Percentiles rank a stretch among this genome's conserved stretches.
Evolutionary conservation across 2,888 invertebrate species (phyloP).

Genomic region (Cosmorhoe ocellata): DNA sequence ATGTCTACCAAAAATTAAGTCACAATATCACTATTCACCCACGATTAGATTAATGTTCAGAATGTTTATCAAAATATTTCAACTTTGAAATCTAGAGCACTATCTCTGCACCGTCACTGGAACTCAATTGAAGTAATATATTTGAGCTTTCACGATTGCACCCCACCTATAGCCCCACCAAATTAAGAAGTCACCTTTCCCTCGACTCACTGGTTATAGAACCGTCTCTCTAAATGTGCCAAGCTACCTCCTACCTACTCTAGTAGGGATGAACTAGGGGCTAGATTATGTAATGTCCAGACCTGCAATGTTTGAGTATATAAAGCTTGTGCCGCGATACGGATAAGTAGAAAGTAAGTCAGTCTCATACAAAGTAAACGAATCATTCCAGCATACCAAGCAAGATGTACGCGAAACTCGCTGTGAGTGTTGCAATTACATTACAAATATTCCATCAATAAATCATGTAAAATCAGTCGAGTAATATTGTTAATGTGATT

Average conservation of each 20-base stretch:
- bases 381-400: conserved; percentile 72
- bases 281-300: conserved; percentile 68
- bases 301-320: conserved; percentile 60
- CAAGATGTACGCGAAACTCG: conserved; percentile 79
- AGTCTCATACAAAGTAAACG: conserved; percentile 60
- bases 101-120: background rate
- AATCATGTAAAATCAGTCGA: background rate
- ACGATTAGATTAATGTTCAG: too few species aligned
- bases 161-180: conserved; percentile 64
- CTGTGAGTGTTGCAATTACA: conserved; percentile 57
- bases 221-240: conserved; percentile 58
- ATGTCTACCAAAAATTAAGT: too few species aligned
- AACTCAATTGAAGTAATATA: conserved; percentile 11
- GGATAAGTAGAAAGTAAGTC: conserved; percentile 67
- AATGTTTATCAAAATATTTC: background rate
- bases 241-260: conserved; percentile 41
- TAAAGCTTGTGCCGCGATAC: conserved; percentile 63
- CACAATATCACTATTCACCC: too few species aligned
- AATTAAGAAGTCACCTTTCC: conserved; percentile 48
- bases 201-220: conserved; percentile 27
- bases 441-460: background rate
- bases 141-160: conserved; percentile 33
- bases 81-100: background rate
- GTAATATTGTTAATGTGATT: too few species aligned
- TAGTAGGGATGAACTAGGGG: conserved; percentile 76